Conservation (phyloP, 2,888 invertebrate genomes). For the Fragum whitleyi region DNA sequence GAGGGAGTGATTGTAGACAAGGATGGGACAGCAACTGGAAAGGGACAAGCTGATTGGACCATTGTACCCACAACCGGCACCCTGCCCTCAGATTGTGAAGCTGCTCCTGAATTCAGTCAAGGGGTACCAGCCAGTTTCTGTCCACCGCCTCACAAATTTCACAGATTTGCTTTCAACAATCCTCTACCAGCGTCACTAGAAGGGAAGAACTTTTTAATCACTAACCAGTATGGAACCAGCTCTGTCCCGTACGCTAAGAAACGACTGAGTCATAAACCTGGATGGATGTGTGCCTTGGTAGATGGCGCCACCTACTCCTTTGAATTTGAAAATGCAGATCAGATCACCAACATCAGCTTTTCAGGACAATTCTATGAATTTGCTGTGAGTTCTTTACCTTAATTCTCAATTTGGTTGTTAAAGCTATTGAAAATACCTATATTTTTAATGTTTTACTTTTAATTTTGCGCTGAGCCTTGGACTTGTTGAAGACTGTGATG, state of each 20-base stretch:
- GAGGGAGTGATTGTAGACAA: conserved; percentile 76
- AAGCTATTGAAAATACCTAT: too few species aligned
- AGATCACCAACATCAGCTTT: conserved; percentile 81
- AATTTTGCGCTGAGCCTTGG: too few species aligned
- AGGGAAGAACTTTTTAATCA: conserved; percentile 72
- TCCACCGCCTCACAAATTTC: conserved; percentile 70
- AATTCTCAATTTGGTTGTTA: too few species aligned
- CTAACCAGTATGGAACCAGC: conserved; percentile 73
- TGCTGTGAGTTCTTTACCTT: conserved; percentile 64
- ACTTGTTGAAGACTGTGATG: too few species aligned
- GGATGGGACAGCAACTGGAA: conserved; percentile 79
- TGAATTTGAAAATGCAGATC: conserved; percentile 75
- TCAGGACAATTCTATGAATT: conserved; percentile 75
- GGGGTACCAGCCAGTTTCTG: conserved; percentile 69
- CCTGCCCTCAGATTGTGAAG: conserved; percentile 64
- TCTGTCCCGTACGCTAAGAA: conserved; percentile 70
- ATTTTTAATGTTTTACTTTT: too few species aligned
- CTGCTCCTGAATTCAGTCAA: conserved; percentile 52
- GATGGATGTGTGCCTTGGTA: conserved; percentile 78
- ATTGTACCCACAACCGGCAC: conserved; percentile 68
- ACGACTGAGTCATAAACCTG: conserved; percentile 77
- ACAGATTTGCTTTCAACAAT: conserved; percentile 80
- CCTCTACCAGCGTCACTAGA: conserved; percentile 69
- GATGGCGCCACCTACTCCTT: conserved; percentile 70
- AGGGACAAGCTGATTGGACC: conserved; percentile 52